These are phyloP conservation scores for Echiichthys vipera DNA, from an alignment of 2,797 vertebrate genomes.

Conservation along the genomic window DNA sequence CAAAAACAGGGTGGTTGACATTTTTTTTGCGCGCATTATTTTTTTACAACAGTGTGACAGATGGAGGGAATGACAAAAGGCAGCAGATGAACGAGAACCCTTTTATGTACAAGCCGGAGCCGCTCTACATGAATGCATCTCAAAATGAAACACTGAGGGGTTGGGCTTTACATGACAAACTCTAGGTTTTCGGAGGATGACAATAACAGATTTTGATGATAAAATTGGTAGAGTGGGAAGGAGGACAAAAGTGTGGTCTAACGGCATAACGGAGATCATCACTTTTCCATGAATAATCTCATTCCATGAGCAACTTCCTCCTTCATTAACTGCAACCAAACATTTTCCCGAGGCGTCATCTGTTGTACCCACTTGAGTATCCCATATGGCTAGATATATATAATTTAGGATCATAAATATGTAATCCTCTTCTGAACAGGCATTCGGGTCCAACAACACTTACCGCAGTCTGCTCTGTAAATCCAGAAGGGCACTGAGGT, in stretches of 20 bases:
- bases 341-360: constrained; percentile 72
- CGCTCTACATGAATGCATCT: constrained; percentile 52
- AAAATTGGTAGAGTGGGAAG: not conserved
- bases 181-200: too few species aligned
- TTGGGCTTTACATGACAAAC: constrained; percentile 4
- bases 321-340: constrained; percentile 52
- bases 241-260: not conserved
- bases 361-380: constrained; percentile 67
- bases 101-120: constrained; percentile 52
- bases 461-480: constrained; percentile 58
- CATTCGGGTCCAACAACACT: constrained; percentile 50
- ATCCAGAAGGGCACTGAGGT: constrained; percentile 63
- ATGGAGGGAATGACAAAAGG: constrained; percentile 57
- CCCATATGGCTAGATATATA: constrained; percentile 80
- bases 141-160: constrained; percentile 37
- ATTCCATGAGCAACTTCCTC: constrained; percentile 31
- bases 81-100: constrained; percentile 55
- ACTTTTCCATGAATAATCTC: constrained; percentile 18
- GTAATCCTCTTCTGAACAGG: constrained; percentile 67
- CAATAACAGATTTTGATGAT: not conserved
- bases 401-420: constrained; percentile 83
- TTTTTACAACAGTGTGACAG: constrained; percentile 55
- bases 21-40: constrained; percentile 44
- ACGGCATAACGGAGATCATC: not conserved
- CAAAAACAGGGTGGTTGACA: constrained; percentile 26